A percentile compares a stretch with the other conserved stretches of the same genome.
These are phyloP conservation scores for Pristionchus arcanus DNA, from an alignment of 2,888 invertebrate genomes.

Conservation along the genomic window DNA sequence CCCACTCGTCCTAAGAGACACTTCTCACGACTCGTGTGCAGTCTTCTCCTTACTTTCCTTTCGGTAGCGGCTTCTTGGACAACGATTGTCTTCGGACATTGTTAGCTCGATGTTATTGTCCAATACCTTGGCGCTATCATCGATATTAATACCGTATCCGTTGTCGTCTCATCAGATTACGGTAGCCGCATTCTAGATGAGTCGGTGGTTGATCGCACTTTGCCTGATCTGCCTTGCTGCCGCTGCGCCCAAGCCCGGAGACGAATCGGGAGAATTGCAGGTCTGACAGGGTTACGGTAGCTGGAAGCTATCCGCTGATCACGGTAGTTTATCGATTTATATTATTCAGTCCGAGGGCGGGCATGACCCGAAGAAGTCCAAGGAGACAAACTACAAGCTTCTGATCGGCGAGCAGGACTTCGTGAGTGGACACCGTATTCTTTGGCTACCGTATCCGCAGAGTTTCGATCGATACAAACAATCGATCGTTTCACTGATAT, in stretches of 20 bases:
- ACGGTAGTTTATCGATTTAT: constrained; percentile 6
- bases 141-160: not conserved
- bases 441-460: not conserved
- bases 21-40: not conserved
- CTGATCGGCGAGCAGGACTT: constrained; percentile 76
- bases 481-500: no score
- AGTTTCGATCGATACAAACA: not conserved
- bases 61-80: not conserved
- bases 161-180: not conserved
- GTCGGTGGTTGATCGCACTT: not conserved
- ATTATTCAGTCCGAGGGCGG: constrained; percentile 17
- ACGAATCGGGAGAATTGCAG: constrained; percentile 41
- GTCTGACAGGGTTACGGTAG: not conserved
- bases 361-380: constrained; percentile 57
- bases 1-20: constrained; percentile 14
- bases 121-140: no score
- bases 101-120: no score
- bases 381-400: constrained; percentile 73
- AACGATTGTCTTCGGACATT: not conserved
- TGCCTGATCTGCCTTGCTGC: not conserved
- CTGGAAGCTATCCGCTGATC: not conserved
- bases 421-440: constrained; percentile 60
- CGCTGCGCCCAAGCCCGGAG: not conserved
- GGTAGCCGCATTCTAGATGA: not conserved
- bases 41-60: not conserved